Conservation (phyloP, 2,113 vertebrate genomes). For the Oreocharis arfaki region DNA sequence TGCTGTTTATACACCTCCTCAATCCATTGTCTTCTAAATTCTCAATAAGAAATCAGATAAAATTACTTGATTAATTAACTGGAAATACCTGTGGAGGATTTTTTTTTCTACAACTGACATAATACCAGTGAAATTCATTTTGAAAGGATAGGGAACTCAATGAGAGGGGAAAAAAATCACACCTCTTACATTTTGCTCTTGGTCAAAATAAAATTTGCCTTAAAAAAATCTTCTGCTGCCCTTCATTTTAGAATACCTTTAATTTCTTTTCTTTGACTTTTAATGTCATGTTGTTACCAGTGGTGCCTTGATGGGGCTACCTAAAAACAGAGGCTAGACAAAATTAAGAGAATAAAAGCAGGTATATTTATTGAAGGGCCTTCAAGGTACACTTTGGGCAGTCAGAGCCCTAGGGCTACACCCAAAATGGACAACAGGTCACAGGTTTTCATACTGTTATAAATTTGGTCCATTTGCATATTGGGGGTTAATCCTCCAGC, state of each 20-base stretch:
- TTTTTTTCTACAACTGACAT: neutral
- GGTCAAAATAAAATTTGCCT: neutral
- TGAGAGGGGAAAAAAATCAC: neutral
- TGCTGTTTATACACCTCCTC: neutral
- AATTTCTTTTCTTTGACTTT: neutral
- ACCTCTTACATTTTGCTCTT: neutral
- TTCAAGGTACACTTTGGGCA: neutral
- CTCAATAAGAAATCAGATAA: neutral
- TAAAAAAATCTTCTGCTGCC: neutral
- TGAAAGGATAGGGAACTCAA: neutral
- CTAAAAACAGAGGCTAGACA: neutral
- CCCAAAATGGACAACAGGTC: neutral
- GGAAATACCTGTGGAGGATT: neutral
- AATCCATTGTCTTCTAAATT: neutral
- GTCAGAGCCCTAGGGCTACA: neutral
- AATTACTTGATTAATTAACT: neutral
- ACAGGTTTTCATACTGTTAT: neutral
- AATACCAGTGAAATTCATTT: neutral
- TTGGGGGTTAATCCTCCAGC: neutral
- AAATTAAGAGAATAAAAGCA: neutral
- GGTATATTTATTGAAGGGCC: neutral
- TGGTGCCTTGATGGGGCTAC: neutral
- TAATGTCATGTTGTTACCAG: neutral
- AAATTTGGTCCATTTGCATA: neutral
- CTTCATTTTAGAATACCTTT: neutral